Evolutionary conservation across 2,113 vertebrate genomes (phyloP).

Genomic region (Heteronetta atricapilla): DNA sequence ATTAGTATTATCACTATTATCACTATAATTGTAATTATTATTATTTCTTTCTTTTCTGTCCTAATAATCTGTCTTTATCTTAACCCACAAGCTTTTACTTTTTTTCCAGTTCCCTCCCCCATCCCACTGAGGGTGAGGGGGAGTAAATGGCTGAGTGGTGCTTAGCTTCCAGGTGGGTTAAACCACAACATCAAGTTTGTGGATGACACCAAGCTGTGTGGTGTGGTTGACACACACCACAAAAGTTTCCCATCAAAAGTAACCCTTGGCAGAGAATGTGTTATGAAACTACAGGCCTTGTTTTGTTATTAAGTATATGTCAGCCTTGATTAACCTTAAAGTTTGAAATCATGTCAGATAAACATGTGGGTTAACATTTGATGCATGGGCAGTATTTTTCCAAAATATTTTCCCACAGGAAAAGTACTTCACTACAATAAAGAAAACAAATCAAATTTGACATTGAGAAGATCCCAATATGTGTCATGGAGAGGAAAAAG

Average conservation of each 20-base stretch:
- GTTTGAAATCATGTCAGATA: background rate
- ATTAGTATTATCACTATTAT: no score
- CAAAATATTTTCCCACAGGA: background rate
- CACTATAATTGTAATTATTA: background rate
- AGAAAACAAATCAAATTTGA: conserved; percentile 47
- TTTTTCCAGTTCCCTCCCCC: no score
- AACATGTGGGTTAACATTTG: background rate
- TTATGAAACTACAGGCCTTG: background rate
- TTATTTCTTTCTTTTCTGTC: background rate
- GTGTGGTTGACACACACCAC: no score
- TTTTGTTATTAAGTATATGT: background rate
- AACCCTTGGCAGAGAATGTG: background rate
- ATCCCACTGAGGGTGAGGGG: no score
- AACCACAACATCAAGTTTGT: no score
- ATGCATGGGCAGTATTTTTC: background rate
- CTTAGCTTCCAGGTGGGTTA: no score
- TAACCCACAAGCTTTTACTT: no score
- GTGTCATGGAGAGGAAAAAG: background rate
- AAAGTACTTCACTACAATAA: background rate
- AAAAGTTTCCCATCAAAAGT: background rate
- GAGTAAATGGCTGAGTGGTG: no score
- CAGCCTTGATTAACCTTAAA: background rate
- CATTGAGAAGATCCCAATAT: conserved; percentile 16
- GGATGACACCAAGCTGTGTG: no score
- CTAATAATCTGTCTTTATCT: no score